Conservation (phyloP, 2,797 vertebrate species). For the Acanthopagrus latus region DNA sequence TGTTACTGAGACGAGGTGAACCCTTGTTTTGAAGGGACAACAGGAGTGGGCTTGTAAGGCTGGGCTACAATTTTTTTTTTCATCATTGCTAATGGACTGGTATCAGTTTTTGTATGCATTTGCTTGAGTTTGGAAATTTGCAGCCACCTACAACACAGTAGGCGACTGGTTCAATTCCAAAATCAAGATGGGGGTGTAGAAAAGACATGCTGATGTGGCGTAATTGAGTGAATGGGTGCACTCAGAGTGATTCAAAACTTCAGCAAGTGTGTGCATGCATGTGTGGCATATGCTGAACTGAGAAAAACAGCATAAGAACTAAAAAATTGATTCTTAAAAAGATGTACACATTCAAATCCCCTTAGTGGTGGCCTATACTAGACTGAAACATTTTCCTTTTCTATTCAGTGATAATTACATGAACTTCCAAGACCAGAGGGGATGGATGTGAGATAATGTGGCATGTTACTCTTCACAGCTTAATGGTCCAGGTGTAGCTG, state of each 20-base stretch:
- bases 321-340: background rate
- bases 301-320: background rate
- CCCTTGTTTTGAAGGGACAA: background rate
- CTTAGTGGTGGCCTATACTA: background rate
- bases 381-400: background rate
- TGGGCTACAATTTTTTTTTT: background rate
- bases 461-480: background rate
- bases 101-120: background rate
- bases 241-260: background rate
- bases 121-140: conserved; percentile 10
- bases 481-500: background rate
- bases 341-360: background rate
- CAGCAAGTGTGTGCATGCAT: background rate
- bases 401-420: background rate
- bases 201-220: background rate
- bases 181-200: background rate
- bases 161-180: conserved; percentile 4
- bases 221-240: background rate
- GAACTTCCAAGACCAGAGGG: background rate
- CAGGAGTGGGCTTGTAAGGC: background rate
- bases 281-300: background rate
- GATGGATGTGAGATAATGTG: background rate
- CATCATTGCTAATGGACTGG: background rate
- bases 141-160: conserved; percentile 19
- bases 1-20: background rate